Conservation (phyloP, 2,113 vertebrate species). For the Arizona elegans region DNA sequence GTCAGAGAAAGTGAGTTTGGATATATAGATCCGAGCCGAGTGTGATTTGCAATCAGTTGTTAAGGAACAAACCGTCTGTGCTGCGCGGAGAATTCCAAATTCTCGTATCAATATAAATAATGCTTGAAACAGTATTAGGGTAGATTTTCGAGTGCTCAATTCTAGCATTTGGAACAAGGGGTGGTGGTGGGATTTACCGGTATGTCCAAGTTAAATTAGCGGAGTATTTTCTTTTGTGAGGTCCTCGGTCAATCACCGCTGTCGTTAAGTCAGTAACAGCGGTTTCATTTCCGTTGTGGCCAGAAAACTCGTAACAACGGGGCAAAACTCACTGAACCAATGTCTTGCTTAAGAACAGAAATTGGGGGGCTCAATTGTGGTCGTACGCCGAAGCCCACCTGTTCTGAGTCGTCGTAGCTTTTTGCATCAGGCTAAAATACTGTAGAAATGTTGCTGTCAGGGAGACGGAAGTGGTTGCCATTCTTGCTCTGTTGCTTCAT, state of each 20-base stretch:
- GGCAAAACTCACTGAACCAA: too few species aligned
- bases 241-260: too few species aligned
- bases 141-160: neutral
- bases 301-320: too few species aligned
- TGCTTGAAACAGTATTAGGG: neutral
- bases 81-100: neutral
- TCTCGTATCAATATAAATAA: neutral
- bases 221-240: neutral
- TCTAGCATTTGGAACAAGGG: neutral
- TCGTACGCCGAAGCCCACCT: too few species aligned
- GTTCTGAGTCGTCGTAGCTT: neutral
- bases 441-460: neutral
- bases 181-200: too few species aligned
- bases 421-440: too few species aligned
- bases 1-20: neutral
- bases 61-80: neutral
- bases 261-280: too few species aligned
- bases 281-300: too few species aligned
- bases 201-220: neutral
- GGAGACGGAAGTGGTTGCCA: neutral
- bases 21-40: neutral
- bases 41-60: neutral
- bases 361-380: too few species aligned
- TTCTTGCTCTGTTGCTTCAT: neutral
- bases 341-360: too few species aligned